Evolutionary conservation across 2,888 invertebrate genomes (phyloP), one percentile per base, ranked within the genome.

Genomic region (Lysandra coridon): DNA sequence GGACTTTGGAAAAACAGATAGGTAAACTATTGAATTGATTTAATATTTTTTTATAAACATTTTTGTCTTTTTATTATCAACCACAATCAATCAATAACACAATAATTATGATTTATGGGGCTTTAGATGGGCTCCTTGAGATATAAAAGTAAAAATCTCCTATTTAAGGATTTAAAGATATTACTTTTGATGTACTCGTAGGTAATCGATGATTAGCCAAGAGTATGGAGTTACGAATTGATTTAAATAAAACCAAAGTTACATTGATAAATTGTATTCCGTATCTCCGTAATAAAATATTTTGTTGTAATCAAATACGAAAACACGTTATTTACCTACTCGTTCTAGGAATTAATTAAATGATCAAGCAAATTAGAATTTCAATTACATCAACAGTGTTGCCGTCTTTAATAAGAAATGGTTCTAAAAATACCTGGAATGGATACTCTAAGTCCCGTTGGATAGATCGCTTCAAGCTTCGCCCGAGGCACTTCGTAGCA

Each of bases 361-460:
- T 33, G 33, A 37, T 69, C 5, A 17, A 4, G 69, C 33, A 69
- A 69, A 69, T 37, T 69, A 5, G 5, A 5, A 14, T 37, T 69
- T 37, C 14, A 33, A 23, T 64, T 64, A 7, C 64, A 62, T 7
- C 62, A 14, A 62, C 17, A n/a, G 4, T n/a, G 6, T 2, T 62
- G n/a, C 2, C 7, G 23, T 62, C 1, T 62, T n/a, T 62, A n/a
- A 62, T 2, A 23, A 62, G 62, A 69, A 33, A 69, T 33, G 12
- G 64, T 4, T 53, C 74, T 33, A 30, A 81, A 53, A 87, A 85
- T 86, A 96, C 96, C 95, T 86, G 96, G 96, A 82, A 96, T 90
- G 0, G 96, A 96, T 6, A 96, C 95, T 62, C 95, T 90, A 0
- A 96, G 84, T 82, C 96, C 96, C 86, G 87, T 93, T 0, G 96